Evolutionary conservation across 92 coral and sea anemone genomes (phyloP).

Genomic region (Zoanthus gigantus): DNA sequence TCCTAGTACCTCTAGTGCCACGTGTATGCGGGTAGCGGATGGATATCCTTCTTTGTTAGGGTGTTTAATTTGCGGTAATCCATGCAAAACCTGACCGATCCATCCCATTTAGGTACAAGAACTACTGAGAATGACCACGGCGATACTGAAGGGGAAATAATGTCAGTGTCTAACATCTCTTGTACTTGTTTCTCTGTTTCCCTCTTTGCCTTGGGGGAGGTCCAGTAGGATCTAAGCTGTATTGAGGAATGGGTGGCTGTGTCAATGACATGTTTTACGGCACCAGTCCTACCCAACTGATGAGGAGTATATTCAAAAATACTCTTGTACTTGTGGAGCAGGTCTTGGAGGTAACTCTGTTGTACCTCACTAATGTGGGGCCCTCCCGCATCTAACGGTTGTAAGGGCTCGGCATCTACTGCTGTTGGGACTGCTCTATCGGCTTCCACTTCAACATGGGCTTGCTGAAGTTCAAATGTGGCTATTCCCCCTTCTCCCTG

Average conservation of each 20-base stretch:
- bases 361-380: neutral
- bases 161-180: slow-evolving; percentile 1
- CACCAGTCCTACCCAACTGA: neutral
- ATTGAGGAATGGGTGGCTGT: neutral
- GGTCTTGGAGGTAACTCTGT: neutral
- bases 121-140: neutral
- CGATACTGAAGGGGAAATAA: neutral
- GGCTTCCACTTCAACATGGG: neutral
- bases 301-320: neutral
- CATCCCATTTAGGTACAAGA: neutral
- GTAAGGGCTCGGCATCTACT: neutral
- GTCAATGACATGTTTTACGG: slow-evolving; percentile 8
- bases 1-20: slow-evolving; percentile 12
- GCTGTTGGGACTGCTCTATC: neutral
- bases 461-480: slow-evolving; percentile 1
- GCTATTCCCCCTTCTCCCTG: neutral
- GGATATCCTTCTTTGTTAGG: neutral
- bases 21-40: slow-evolving; percentile 17
- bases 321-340: neutral
- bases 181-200: slow-evolving; percentile 6
- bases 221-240: slow-evolving; percentile 7
- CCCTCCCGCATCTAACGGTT: neutral
- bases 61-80: slow-evolving; percentile 19
- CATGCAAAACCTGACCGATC: neutral
- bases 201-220: slow-evolving; percentile 25